A percentile compares a stretch with the other conserved stretches of the same genome.
Evolutionary conservation across 2,113 vertebrate genomes (phyloP).

Genomic region (Tonatia bakeri): DNA sequence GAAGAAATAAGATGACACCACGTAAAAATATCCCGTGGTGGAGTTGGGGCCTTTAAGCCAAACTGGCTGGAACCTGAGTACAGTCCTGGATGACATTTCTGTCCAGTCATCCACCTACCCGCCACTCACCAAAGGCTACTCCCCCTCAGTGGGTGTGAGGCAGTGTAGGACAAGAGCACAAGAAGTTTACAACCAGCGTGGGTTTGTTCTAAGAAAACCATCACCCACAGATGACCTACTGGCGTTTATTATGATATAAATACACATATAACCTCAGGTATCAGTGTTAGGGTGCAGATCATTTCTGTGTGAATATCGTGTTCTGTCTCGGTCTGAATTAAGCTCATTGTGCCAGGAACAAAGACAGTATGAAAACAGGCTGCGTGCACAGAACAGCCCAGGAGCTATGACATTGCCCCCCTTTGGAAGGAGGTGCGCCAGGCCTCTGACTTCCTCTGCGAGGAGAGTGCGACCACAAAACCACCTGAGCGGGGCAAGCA

Average conservation of each 20-base stretch:
- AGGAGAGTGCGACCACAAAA: background rate
- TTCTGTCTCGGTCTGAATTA: background rate
- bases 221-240: rapidly evolving
- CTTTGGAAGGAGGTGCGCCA: background rate
- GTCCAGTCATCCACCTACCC: background rate
- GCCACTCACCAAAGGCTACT: background rate
- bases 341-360: rapidly evolving
- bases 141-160: rapidly evolving
- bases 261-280: rapidly evolving
- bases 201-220: background rate
- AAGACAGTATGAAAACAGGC: background rate
- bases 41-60: background rate
- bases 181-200: rapidly evolving
- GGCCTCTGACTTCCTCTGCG: rapidly evolving
- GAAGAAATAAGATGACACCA: background rate
- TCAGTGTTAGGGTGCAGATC: too few species aligned
- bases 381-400: rapidly evolving
- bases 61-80: background rate
- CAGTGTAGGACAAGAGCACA: rapidly evolving
- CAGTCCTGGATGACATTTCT: too few species aligned
- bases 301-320: background rate
- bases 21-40: rapidly evolving
- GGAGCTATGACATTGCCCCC: rapidly evolving
- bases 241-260: rapidly evolving
- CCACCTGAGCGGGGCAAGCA: background rate